Percentiles rank a stretch among this genome's conserved stretches.
These are phyloP conservation scores for Drosophila setosimentum DNA, from an alignment of 2,888 invertebrate genomes.

Conservation along the genomic window DNA sequence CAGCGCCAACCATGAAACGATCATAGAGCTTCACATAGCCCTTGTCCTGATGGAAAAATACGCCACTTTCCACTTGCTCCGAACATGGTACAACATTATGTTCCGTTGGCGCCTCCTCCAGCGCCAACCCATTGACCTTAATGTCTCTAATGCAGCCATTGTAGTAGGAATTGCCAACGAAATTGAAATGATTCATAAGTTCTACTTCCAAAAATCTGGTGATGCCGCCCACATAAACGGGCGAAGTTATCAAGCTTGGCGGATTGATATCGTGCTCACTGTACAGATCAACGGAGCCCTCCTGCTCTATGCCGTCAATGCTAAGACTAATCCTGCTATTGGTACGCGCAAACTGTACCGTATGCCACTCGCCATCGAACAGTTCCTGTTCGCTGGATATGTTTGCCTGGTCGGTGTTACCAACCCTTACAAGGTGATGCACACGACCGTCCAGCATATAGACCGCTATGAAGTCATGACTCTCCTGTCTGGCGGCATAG, in stretches of 20 bases:
- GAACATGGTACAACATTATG: constrained; percentile 92
- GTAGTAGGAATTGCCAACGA: constrained; percentile 86
- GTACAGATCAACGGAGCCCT: constrained; percentile 83
- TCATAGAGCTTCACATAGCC: constrained; percentile 90
- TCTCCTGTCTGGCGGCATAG: constrained; percentile 89
- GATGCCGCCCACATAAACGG: constrained; percentile 94
- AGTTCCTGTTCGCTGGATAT: constrained; percentile 87
- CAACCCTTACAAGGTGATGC: constrained; percentile 88
- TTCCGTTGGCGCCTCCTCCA: constrained; percentile 87
- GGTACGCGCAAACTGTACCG: constrained; percentile 89
- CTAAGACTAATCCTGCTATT: constrained; percentile 87
- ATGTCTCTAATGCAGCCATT: constrained; percentile 94
- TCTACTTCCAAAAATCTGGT: constrained; percentile 85
- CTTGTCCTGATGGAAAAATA: constrained; percentile 92
- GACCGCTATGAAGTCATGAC: constrained; percentile 90
- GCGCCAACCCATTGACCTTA: constrained; percentile 88
- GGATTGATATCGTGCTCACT: constrained; percentile 86
- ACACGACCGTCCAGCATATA: constrained; percentile 91
- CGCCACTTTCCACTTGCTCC: constrained; percentile 91
- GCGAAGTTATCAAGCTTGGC: constrained; percentile 88
- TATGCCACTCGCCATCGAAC: constrained; percentile 93
- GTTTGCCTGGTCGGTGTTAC: constrained; percentile 88
- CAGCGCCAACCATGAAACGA: constrained; percentile 91
- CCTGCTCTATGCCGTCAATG: constrained; percentile 72
- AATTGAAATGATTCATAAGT: constrained; percentile 83